These are phyloP conservation scores for Manacus vitellinus DNA, from an alignment of 2,113 vertebrate genomes.

Conservation along the genomic window DNA sequence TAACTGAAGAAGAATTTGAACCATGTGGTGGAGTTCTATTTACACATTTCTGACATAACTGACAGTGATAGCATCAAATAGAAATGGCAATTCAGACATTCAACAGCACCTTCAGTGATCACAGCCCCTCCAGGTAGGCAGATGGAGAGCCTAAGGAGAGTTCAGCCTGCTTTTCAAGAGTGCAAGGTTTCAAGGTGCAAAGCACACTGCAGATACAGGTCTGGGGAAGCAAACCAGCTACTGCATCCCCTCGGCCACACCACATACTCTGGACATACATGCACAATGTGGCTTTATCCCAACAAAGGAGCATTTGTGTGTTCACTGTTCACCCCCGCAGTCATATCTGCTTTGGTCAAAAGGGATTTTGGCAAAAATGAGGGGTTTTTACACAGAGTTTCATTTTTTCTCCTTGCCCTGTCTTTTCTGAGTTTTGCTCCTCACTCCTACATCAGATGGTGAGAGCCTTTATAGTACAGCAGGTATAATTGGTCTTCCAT, in stretches of 20 bases:
- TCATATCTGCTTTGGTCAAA: neutral
- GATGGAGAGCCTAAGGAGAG: neutral
- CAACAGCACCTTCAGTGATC: neutral
- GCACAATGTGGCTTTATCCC: neutral
- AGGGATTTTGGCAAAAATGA: neutral
- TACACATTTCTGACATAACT: neutral
- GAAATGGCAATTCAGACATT: neutral
- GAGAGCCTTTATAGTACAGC: neutral
- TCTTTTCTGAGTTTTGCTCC: neutral
- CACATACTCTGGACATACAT: neutral
- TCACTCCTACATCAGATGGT: neutral
- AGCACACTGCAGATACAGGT: neutral
- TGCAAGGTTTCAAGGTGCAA: neutral
- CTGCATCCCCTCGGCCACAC: neutral
- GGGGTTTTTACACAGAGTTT: neutral
- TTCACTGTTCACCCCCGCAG: neutral
- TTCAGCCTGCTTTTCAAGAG: neutral
- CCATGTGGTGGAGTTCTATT: neutral
- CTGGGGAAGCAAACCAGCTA: neutral
- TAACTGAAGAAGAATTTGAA: neutral
- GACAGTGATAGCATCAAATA: neutral
- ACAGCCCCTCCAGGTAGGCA: neutral
- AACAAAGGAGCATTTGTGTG: conserved; percentile 41
- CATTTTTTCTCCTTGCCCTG: neutral
- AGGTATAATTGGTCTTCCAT: neutral